Conservation (phyloP, 2,113 vertebrate genomes). For the Rhea pennata region DNA sequence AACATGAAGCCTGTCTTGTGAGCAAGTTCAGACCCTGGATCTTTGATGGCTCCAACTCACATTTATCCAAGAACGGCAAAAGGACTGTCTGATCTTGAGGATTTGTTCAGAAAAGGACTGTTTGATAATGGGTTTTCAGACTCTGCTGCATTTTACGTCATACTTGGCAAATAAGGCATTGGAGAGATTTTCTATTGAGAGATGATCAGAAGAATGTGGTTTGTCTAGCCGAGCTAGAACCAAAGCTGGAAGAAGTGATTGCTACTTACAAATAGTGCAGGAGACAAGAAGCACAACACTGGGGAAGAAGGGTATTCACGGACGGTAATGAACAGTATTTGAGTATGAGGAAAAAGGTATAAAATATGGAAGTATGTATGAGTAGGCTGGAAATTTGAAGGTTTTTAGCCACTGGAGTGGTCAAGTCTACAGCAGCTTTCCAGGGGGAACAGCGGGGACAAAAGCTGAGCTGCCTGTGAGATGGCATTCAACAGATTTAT, state of each 20-base stretch:
- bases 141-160: background rate
- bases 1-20: background rate
- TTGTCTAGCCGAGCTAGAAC: background rate
- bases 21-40: background rate
- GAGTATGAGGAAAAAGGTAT: background rate
- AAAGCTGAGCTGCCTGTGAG: accelerated
- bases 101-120: background rate
- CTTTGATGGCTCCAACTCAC: background rate
- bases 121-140: background rate
- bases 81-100: background rate
- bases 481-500: accelerated
- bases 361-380: background rate
- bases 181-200: background rate
- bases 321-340: background rate
- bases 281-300: background rate
- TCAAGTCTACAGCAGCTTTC: background rate
- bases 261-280: background rate
- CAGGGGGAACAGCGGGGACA: accelerated
- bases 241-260: background rate
- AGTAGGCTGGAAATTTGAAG: background rate
- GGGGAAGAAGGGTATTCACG: background rate
- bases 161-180: background rate
- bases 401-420: background rate
- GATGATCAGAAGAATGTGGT: background rate
- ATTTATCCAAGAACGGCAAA: background rate